Evolutionary conservation across 2,113 vertebrate species (phyloP).

Genomic region (Sebastes fasciatus): DNA sequence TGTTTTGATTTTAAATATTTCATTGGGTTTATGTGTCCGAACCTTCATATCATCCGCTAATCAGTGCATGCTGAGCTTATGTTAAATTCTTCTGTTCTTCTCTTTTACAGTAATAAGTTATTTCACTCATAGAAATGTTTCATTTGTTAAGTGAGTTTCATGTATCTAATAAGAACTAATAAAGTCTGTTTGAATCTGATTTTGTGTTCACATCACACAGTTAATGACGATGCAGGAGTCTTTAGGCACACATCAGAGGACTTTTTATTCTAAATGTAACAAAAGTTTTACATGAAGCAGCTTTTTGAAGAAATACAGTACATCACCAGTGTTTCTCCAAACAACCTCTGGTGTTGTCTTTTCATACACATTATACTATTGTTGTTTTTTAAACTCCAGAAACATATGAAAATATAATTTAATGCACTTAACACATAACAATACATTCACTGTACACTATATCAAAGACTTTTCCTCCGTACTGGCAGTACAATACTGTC

Average conservation of each 20-base stretch:
- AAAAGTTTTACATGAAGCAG: conserved; percentile 94
- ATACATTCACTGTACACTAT: conserved; percentile 98
- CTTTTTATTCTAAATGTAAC: conserved; percentile 89
- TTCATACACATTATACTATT: conserved; percentile 82
- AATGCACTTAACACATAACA: conserved; percentile 94
- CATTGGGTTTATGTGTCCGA: conserved; percentile 44
- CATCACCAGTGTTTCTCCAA: conserved; percentile 88
- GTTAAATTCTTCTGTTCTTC: conserved; percentile 52
- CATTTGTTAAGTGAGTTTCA: conserved; percentile 72
- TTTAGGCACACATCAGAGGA: conserved; percentile 82
- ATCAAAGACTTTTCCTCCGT: conserved; percentile 92
- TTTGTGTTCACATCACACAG: background rate
- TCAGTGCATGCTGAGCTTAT: conserved; percentile 72
- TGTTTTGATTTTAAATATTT: conserved; percentile 59
- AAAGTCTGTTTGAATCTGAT: conserved; percentile 73
- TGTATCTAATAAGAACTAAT: conserved; percentile 77
- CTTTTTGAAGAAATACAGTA: conserved; percentile 90
- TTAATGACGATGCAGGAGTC: conserved; percentile 1
- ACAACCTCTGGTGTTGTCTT: conserved; percentile 84
- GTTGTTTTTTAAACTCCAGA: conserved; percentile 82
- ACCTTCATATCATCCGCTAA: conserved; percentile 56
- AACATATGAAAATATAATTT: conserved; percentile 99
- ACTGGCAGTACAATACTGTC: conserved; percentile 95
- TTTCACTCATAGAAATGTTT: conserved; percentile 65
- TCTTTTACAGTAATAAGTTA: conserved; percentile 72